Base-by-base conservation (phyloP, 2,888 invertebrate species). In the Platerodrilus igneus region DNA sequence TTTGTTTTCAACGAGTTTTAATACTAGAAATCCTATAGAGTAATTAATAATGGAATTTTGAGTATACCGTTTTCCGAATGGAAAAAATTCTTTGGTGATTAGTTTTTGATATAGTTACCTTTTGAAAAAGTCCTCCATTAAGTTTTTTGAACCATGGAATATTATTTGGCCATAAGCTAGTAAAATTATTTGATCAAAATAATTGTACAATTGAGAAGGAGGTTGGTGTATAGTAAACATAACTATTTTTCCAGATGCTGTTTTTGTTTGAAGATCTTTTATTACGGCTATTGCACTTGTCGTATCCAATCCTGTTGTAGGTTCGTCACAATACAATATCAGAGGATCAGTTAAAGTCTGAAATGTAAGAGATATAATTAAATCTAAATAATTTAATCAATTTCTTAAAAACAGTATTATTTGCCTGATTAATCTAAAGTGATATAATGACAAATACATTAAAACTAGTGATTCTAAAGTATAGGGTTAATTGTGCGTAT, bases 151-250 rank as follows among this genome's bases (percentile, higher is more conserved):
- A 2, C 93, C 92, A 56, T 87, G 80, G 65, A 80, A 86, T 2
- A 89, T 83, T 11, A 86, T 76, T 47, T 81, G 73, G 0, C 93
- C 93, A 37, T 77, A 80, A 2, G 87, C 80, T 58, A 94, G 68
- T 6, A 93, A 69, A 17, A 86, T 75, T 4, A 89, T 78, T 57
- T 83, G 77, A 44, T 90, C 84, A 68, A 93, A 93, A 54, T 86
- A 68, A 53, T 86, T 83, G 57, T 88, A 88, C 23, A 86, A 75
- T 47, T 90, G 87, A 1, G 90, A 90, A 2, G 87, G 86, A 0
- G 93, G 93, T 64, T 94, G 94, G 67, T 94, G 94, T 28, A 94
- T 86, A 0, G 92, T 88, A 58, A 88, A 86, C 33, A 93, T 74
- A 19, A 92, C 83, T 13, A 87, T 78, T 68, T 87, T 86, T 3